A percentile compares a stretch with the other conserved stretches of the same genome.
These are phyloP conservation scores for Probaryconus sp. DNA, from an alignment of 1,140 invertebrate species.

Conservation along the genomic window DNA sequence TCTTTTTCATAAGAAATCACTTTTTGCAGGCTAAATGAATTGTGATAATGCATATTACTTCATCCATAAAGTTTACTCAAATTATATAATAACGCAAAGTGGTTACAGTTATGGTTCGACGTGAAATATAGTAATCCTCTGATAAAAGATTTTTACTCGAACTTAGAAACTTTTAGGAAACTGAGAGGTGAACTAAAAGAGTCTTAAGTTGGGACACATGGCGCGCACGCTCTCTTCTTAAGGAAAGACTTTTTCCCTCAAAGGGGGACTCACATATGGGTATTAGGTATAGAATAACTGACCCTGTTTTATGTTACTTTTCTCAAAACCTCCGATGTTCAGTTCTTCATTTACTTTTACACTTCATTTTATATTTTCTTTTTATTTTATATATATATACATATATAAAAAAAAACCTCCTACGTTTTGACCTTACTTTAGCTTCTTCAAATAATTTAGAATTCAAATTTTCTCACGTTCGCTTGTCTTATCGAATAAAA, in stretches of 20 bases:
- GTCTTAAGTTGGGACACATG: slow-evolving; percentile 76
- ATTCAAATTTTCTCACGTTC: slow-evolving; percentile 51
- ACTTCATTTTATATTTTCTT: slow-evolving; percentile 8
- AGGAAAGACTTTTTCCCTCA: slow-evolving; percentile 75
- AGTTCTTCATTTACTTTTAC: slow-evolving; percentile 4
- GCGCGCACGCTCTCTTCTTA: slow-evolving; percentile 66
- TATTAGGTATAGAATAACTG: slow-evolving; percentile 28
- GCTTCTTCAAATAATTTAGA: slow-evolving; percentile 43
- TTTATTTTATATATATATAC: slow-evolving; percentile 15
- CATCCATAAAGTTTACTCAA: slow-evolving; percentile 27
- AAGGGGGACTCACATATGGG: slow-evolving; percentile 68
- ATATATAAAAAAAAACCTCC: slow-evolving; percentile 14
- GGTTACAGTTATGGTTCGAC: slow-evolving; percentile 23
- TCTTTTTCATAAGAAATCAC: slow-evolving; percentile 28
- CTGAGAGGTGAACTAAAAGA: too few relatives aligned
- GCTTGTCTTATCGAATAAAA: slow-evolving; percentile 58
- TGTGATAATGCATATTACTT: slow-evolving; percentile 8
- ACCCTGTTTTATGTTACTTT: slow-evolving; percentile 67
- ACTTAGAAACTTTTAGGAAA: too few relatives aligned
- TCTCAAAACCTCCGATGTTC: slow-evolving; percentile 18
- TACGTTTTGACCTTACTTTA: slow-evolving; percentile 24
- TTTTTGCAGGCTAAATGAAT: slow-evolving; percentile 25
- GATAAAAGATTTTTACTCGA: too few relatives aligned
- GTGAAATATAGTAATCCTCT: too few relatives aligned
- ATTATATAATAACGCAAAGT: slow-evolving; percentile 32